A percentile compares a stretch with the other conserved stretches of the same genome.
Conservation (phyloP, 2,797 vertebrate genomes). For the Acestrorhynchus altus region DNA sequence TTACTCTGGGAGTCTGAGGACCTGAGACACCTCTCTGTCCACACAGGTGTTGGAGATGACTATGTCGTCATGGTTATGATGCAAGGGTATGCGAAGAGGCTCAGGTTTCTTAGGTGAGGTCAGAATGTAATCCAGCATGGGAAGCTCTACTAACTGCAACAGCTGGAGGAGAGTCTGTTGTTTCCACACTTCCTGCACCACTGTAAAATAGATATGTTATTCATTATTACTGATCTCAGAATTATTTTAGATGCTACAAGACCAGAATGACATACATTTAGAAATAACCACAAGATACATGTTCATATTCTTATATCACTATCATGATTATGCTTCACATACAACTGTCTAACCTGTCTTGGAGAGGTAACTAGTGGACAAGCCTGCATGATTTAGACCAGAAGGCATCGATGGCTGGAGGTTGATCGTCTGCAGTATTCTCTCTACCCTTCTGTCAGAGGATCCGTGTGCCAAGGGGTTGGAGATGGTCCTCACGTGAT, state of each 20-base stretch:
- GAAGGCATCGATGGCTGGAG: constrained; percentile 70
- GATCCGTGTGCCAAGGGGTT: constrained; percentile 82
- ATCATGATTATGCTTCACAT: background rate
- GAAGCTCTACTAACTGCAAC: constrained; percentile 85
- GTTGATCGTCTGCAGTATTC: constrained; percentile 78
- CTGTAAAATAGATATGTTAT: constrained; percentile 66
- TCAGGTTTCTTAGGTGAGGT: constrained; percentile 73
- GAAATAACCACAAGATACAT: background rate
- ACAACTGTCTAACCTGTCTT: constrained; percentile 74
- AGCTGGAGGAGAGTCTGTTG: constrained; percentile 84
- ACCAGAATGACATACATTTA: no score
- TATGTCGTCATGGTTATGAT: constrained; percentile 76
- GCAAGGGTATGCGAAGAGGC: constrained; percentile 59
- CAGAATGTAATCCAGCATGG: constrained; percentile 84
- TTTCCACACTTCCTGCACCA: constrained; percentile 85
- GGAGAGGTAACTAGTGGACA: constrained; percentile 70
- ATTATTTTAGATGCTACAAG: background rate
- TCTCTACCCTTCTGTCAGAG: constrained; percentile 79
- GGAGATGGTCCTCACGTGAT: constrained; percentile 78
- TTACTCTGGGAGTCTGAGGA: constrained; percentile 81
- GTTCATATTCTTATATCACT: background rate
- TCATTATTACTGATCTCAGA: no score
- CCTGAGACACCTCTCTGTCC: constrained; percentile 80
- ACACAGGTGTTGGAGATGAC: constrained; percentile 87
- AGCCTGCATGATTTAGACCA: constrained; percentile 55